Evolutionary conservation across 2,888 invertebrate species (phyloP).

Genomic region (Acrobeloides nanus): DNA sequence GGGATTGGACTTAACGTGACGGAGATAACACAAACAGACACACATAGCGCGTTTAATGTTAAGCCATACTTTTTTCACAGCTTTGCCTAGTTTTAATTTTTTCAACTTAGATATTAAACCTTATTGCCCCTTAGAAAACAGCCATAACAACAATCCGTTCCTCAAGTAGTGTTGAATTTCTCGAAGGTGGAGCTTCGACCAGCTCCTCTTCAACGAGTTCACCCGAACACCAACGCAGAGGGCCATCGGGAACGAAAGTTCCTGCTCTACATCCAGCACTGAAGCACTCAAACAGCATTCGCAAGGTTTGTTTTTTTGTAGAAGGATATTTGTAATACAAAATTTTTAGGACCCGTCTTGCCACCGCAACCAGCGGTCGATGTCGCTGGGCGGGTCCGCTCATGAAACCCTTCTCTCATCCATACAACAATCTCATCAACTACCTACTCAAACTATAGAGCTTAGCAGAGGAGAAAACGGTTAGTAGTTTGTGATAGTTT

Average conservation of each 20-base stretch:
- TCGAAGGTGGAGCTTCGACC: too few species aligned
- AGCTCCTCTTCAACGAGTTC: too few species aligned
- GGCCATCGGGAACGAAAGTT: too few species aligned
- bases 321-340: conserved; percentile 4
- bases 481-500: conserved; percentile 1
- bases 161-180: too few species aligned
- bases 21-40: too few species aligned
- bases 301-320: conserved; percentile 8
- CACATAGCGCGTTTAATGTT: too few species aligned
- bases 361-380: conserved; percentile 46
- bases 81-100: too few species aligned
- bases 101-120: not conserved
- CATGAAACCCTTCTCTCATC: conserved; percentile 49
- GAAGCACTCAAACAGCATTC: conserved; percentile 22
- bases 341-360: conserved; percentile 24
- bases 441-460: conserved; percentile 32
- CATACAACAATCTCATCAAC: too few species aligned
- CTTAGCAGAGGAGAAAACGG: conserved; percentile 26
- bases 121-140: not conserved
- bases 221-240: too few species aligned
- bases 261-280: conserved; percentile 34
- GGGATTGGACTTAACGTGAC: too few species aligned
- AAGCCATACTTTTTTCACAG: too few species aligned
- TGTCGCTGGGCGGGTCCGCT: conserved; percentile 51
- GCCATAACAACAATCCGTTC: not conserved